phyloP scores from a whole-genome alignment of 1,140 invertebrate genomes.

The Ips nitidus region DNA sequence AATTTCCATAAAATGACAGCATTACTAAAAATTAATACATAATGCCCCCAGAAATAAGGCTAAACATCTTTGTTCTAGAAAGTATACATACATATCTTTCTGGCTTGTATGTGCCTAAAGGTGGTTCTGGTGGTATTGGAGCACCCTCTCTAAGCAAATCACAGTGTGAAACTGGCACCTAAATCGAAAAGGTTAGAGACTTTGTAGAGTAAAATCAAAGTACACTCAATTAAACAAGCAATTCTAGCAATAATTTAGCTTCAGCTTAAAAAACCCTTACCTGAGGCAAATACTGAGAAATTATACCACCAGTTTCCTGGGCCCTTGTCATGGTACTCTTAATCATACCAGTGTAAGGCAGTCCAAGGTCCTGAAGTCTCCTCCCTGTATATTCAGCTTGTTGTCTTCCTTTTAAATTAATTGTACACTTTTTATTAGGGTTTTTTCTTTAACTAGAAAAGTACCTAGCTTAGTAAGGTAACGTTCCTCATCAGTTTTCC shows the following conservation, averaged over 20 bases:
- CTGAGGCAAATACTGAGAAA: slow-evolving; percentile 65
- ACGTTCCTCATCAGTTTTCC: slow-evolving; percentile 72
- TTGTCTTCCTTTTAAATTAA: slow-evolving; percentile 61
- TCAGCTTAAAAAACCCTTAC: slow-evolving; percentile 44
- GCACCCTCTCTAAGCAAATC: slow-evolving; percentile 90
- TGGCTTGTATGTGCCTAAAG: slow-evolving; percentile 81
- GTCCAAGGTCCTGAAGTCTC: slow-evolving; percentile 70
- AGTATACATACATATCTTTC: slow-evolving; percentile 68
- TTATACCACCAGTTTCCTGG: slow-evolving; percentile 85
- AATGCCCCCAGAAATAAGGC: too few relatives aligned
- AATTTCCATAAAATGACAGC: too few relatives aligned
- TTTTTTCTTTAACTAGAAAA: background rate
- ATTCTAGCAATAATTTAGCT: too few relatives aligned
- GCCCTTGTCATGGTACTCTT: slow-evolving; percentile 93
- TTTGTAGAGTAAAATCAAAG: too few relatives aligned
- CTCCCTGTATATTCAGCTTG: slow-evolving; percentile 84
- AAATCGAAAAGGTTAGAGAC: slow-evolving; percentile 1
- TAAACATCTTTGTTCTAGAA: too few relatives aligned
- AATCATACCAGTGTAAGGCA: slow-evolving; percentile 77
- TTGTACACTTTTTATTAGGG: background rate
- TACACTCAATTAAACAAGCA: too few relatives aligned
- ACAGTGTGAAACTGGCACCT: slow-evolving; percentile 62
- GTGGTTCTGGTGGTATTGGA: slow-evolving; percentile 91
- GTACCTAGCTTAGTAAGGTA: slow-evolving; percentile 76
- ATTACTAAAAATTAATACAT: too few relatives aligned